Conservation (phyloP, 2,797 vertebrate genomes). For the Bucorvus abyssinicus region DNA sequence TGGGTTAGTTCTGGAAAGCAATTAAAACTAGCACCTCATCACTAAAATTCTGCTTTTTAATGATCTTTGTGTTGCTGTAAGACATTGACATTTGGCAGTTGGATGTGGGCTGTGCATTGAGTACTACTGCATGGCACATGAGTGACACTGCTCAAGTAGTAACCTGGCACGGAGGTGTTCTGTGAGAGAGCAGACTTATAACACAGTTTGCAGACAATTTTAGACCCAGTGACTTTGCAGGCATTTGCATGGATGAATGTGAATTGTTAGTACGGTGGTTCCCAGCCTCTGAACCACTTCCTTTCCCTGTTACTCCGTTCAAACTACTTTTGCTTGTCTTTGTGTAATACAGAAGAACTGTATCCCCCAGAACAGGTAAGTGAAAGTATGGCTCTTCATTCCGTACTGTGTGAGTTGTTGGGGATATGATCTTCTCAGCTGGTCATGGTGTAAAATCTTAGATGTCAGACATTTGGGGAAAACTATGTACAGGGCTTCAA, state of each 20-base stretch:
- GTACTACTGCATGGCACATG: background rate
- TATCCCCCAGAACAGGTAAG: background rate
- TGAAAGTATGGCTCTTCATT: background rate
- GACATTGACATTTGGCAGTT: accelerated
- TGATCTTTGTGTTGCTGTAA: background rate
- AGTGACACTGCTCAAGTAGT: background rate
- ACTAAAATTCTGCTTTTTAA: background rate
- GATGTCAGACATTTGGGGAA: accelerated
- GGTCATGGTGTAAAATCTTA: background rate
- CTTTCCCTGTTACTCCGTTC: background rate
- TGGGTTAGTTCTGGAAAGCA: background rate
- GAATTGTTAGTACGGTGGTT: background rate
- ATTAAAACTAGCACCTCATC: background rate
- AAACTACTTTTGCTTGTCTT: background rate
- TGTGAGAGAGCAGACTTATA: background rate
- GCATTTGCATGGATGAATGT: background rate
- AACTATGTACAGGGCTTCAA: background rate
- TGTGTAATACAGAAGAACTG: background rate
- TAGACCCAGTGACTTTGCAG: background rate
- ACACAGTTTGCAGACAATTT: background rate
- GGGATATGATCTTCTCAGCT: background rate
- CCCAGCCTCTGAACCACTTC: slow-evolving; percentile 1
- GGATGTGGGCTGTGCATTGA: background rate
- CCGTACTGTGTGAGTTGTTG: background rate
- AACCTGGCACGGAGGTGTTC: background rate